phyloP scores from a whole-genome alignment of 2,888 invertebrate genomes.

The Caenorhabditis uteleia region DNA sequence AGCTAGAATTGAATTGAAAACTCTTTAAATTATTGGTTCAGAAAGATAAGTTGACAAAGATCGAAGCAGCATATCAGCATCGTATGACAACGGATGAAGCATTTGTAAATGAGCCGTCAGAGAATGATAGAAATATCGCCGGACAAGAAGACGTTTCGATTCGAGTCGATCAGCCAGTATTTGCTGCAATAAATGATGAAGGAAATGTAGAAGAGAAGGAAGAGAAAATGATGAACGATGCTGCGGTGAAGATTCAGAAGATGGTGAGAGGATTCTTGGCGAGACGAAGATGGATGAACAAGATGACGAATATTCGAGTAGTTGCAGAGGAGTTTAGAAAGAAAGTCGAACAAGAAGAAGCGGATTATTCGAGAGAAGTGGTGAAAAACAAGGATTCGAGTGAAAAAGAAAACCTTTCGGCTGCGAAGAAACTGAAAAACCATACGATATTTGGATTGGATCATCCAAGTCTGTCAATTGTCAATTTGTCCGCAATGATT shows the following conservation, averaged over 20 bases:
- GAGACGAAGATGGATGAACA: slow-evolving; percentile 3
- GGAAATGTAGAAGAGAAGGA: neutral
- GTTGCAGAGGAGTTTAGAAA: slow-evolving; percentile 3
- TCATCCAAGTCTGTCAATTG: slow-evolving; percentile 9
- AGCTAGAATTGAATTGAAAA: neutral
- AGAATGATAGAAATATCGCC: neutral
- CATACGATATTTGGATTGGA: slow-evolving; percentile 8
- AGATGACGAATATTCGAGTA: slow-evolving; percentile 7
- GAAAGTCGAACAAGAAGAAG: slow-evolving; percentile 7
- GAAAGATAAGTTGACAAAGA: neutral
- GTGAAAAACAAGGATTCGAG: neutral
- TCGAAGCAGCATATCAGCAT: slow-evolving; percentile 1
- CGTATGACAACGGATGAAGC: neutral
- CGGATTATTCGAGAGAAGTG: slow-evolving; percentile 1
- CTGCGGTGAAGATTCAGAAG: slow-evolving; percentile 16
- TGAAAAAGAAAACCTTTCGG: neutral
- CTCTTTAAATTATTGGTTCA: too few relatives aligned
- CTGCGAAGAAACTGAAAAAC: slow-evolving; percentile 9
- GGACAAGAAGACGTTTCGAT: slow-evolving; percentile 9
- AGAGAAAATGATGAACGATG: neutral
- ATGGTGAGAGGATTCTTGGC: slow-evolving; percentile 11
- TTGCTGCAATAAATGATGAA: neutral
- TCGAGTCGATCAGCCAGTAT: neutral
- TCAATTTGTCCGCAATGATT: slow-evolving; percentile 13
- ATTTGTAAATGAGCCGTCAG: neutral